phyloP scores from a whole-genome alignment of 2,888 invertebrate species.

The Hesperia comma region DNA sequence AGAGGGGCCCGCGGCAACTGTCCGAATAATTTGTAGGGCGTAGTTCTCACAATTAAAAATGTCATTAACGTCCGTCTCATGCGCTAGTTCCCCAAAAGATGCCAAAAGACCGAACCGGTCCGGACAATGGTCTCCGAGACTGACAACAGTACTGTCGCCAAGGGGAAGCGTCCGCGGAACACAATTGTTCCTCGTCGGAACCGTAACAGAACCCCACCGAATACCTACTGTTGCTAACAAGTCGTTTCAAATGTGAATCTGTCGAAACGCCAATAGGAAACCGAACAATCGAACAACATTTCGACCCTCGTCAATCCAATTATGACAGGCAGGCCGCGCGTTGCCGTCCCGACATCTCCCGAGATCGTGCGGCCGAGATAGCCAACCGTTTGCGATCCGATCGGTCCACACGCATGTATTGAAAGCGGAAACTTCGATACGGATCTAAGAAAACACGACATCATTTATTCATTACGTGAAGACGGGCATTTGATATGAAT shows the following conservation, averaged over 20 bases:
- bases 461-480: constrained; percentile 47
- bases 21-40: constrained; percentile 27
- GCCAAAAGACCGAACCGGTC: constrained; percentile 43
- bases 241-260: constrained; percentile 58
- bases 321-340: constrained; percentile 55
- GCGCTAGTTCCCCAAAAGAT: constrained; percentile 59
- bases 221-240: constrained; percentile 54
- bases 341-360: constrained; percentile 33
- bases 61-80: constrained; percentile 49
- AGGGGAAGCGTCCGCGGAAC: constrained; percentile 59
- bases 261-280: constrained; percentile 60
- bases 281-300: constrained; percentile 58
- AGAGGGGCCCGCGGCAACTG: constrained; percentile 4
- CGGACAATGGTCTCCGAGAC: constrained; percentile 56
- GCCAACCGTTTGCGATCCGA: constrained; percentile 44
- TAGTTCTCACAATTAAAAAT: constrained; percentile 50
- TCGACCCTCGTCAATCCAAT: constrained; percentile 67
- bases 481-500: constrained; percentile 49
- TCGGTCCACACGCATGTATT: constrained; percentile 41
- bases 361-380: constrained; percentile 48
- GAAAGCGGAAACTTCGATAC: constrained; percentile 48
- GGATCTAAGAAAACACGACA: constrained; percentile 49
- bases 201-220: constrained; percentile 54
- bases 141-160: constrained; percentile 61
- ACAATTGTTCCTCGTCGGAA: constrained; percentile 55